These are phyloP conservation scores for Corythaixoides concolor DNA, from an alignment of 2,113 vertebrate species.

Conservation along the genomic window DNA sequence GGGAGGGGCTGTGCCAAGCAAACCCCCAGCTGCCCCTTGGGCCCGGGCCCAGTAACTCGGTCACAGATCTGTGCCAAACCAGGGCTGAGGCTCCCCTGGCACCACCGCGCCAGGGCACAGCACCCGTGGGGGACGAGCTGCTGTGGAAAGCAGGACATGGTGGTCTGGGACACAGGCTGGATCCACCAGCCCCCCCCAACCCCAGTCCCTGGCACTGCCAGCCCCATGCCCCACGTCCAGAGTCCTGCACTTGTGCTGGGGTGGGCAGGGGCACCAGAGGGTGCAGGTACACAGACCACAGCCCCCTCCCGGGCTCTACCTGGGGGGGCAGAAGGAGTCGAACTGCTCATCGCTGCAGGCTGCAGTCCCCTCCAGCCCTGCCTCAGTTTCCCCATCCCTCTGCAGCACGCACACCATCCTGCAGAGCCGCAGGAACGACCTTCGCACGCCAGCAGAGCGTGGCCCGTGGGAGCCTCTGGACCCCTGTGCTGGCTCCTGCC, in stretches of 20 bases:
- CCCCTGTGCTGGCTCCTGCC: neutral
- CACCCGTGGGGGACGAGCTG: neutral
- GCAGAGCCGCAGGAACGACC: fast-evolving
- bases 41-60: neutral
- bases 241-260: fast-evolving
- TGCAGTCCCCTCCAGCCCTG: neutral
- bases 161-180: neutral
- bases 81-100: neutral
- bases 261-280: neutral
- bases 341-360: neutral
- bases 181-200: neutral
- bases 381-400: conserved; percentile 22
- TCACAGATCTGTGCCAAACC: neutral
- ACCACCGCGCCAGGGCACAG: fast-evolving
- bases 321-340: neutral
- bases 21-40: fast-evolving
- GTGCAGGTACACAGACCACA: neutral
- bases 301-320: neutral
- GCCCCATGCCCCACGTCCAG: neutral
- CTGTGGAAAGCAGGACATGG: neutral
- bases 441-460: fast-evolving
- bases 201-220: no score
- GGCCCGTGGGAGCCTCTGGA: neutral
- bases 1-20: fast-evolving
- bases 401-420: neutral